phyloP scores from a whole-genome alignment of 2,113 vertebrate species.

The Entomyzon cyanotis region DNA sequence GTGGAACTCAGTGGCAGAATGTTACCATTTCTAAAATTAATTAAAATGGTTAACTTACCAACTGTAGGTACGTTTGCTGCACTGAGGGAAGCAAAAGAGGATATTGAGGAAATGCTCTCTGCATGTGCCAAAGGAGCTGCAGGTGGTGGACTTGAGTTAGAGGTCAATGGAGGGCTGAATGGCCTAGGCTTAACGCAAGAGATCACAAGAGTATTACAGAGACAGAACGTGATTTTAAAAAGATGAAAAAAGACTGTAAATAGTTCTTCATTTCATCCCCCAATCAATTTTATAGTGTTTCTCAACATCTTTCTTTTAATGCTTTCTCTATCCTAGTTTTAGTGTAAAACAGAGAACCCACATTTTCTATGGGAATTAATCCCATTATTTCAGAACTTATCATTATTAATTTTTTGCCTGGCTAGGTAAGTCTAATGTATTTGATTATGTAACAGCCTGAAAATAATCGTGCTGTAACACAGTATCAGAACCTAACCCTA shows the following conservation, averaged over 20 bases:
- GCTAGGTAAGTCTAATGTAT: background rate
- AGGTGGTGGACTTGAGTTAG: constrained; percentile 84
- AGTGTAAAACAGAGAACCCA: too few species aligned
- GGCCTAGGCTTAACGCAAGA: constrained; percentile 81
- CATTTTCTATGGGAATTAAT: too few species aligned
- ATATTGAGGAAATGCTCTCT: constrained; percentile 93
- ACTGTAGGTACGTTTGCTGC: constrained; percentile 90
- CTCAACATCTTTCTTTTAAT: too few species aligned
- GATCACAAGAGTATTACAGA: too few species aligned
- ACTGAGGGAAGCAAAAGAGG: constrained; percentile 88
- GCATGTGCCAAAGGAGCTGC: constrained; percentile 85
- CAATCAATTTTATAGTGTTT: too few species aligned
- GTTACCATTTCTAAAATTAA: background rate
- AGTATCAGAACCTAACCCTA: background rate
- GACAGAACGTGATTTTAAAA: too few species aligned
- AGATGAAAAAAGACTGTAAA: too few species aligned
- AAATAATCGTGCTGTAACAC: background rate
- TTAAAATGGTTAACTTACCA: constrained; percentile 74
- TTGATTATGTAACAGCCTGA: background rate
- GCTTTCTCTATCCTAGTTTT: too few species aligned
- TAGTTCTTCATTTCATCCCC: too few species aligned
- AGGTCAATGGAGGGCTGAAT: constrained; percentile 85
- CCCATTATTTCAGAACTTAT: too few species aligned
- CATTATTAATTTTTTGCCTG: background rate
- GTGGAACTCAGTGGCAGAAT: background rate